These are phyloP conservation scores for Chironomus tepperi DNA, from an alignment of 1,140 invertebrate species.

Conservation along the genomic window DNA sequence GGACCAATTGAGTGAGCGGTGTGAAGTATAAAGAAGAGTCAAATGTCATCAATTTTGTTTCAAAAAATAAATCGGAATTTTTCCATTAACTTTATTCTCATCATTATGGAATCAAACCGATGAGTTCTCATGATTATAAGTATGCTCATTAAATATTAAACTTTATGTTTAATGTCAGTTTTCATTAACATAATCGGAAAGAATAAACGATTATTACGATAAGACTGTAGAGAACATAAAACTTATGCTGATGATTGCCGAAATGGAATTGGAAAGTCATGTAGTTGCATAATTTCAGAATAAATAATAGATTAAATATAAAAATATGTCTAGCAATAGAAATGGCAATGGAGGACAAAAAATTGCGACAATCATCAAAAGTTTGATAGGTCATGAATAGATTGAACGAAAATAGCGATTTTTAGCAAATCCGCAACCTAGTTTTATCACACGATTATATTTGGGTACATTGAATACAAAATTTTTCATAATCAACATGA, in stretches of 20 bases:
- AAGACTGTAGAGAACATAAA: background rate
- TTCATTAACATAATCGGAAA: slow-evolving; percentile 14
- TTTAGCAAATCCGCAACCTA: no score
- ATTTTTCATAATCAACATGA: background rate
- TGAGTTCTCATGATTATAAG: background rate
- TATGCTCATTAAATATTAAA: background rate
- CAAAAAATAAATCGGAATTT: background rate
- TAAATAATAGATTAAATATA: slow-evolving; percentile 15
- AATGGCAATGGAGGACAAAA: no score
- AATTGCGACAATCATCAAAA: no score
- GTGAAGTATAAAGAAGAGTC: background rate
- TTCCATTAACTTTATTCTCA: background rate
- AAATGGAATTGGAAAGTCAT: background rate
- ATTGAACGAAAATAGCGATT: no score
- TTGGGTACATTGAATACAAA: no score
- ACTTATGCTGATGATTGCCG: background rate
- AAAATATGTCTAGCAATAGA: no score
- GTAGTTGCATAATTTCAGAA: slow-evolving; percentile 12
- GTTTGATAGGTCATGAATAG: no score
- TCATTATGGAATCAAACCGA: background rate
- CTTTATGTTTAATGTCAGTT: slow-evolving; percentile 3
- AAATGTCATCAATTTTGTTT: slow-evolving; percentile 2
- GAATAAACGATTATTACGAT: background rate
- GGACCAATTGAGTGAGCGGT: background rate
- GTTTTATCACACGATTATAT: no score